Base-by-base conservation (phyloP, 2,888 invertebrate genomes). In the Hirtodrosophila duncani region DNA sequence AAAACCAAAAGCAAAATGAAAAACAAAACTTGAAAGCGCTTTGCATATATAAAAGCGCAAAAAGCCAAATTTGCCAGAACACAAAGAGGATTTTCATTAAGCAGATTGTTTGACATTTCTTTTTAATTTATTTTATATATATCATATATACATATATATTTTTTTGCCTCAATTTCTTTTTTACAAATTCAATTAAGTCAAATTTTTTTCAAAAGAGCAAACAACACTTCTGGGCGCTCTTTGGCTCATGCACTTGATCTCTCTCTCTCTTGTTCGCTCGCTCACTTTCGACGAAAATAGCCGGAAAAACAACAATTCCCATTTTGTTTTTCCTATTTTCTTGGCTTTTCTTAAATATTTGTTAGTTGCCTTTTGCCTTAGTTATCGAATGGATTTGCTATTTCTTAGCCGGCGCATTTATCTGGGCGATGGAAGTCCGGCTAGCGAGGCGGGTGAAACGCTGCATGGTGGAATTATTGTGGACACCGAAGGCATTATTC, bases 381-480 rank as follows among this genome's bases (percentile, higher is more conserved):
- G 18, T 21, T 18, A 30, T 39, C 18, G 8, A 36, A 87, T 87
- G 87, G 85, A 87, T 77, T 72, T 85, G 46, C 71, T 87, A 36
- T 87, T 86, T 37, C 63, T 87, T 17, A 86, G 87, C 62, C 84
- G 77, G 56, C 80, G 85, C 44, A 87, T 92, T 21, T 89, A 90
- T 38, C 87, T 91, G 36, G 85, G 83, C 51, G 78, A 89, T 59
- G 85, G 87, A 45, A 86, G 85, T 30, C 52, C n/a, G n/a, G n/a
- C n/a, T n/a, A n/a, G 57, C 3, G 53, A 70, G n/a, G 16, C 9
- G n/a, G n/a, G n/a, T n/a, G n/a, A n/a, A 27, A 87, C 91, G 36
- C 77, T 88, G 9, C 88, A 89, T 53, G 92, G 91, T 27, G 91
- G 90, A 16, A 88, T 92, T 57, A 83, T 92, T 21, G 89, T 91